Base-by-base conservation (phyloP, 2,113 vertebrate genomes). In the Istiophorus platypterus region DNA sequence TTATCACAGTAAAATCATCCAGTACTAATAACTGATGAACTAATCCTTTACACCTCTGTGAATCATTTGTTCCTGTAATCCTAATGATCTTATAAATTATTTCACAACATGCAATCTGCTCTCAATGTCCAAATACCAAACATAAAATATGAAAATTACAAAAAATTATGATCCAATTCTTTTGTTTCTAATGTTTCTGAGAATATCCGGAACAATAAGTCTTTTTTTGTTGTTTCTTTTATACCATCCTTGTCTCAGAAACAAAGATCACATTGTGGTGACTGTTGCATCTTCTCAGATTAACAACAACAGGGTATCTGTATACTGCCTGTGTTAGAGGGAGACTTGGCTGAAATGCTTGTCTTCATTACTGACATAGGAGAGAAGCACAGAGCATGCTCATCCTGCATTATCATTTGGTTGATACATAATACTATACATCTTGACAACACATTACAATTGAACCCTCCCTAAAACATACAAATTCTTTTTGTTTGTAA, bases 241-340 rank as follows among this genome's bases (percentile, higher is more conserved):
- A 20, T 83, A 54, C 17, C 27, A 4, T 77, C 54, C 15, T 41
- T 29, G 14, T 87, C 72, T 76, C 71, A n/a, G 45, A 80, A 79
- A 92, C 86, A 91, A 89, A 87, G 82, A 79, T 37, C 47, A 27
- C 70, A 72, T 85, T 92, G 89, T 91, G 70, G 3, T 71, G n/a
- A 56, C 18, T 85, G 85, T 83, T 72, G 62, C 67, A 15, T 69
- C 69, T 61, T 63, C 62, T 68, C 31, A 49, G 27, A 54, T 8
- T 8, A 45, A 78, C 37, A 54, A 26, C 17, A 77, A 80, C 65
- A 78, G 81, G 64, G 70, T 67, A 3, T 76, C 80, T 57, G 63
- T 78, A 7, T 17, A 4, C 22, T 52, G 64, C 0, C 39, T 52
- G 39, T 27, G 51, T 37, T 15, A 17, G 37, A 49, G 22, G 58